Evolutionary conservation across 2,888 invertebrate genomes (phyloP), one percentile per base, ranked within the genome.

Genomic region (Coleophora flavipennella): DNA sequence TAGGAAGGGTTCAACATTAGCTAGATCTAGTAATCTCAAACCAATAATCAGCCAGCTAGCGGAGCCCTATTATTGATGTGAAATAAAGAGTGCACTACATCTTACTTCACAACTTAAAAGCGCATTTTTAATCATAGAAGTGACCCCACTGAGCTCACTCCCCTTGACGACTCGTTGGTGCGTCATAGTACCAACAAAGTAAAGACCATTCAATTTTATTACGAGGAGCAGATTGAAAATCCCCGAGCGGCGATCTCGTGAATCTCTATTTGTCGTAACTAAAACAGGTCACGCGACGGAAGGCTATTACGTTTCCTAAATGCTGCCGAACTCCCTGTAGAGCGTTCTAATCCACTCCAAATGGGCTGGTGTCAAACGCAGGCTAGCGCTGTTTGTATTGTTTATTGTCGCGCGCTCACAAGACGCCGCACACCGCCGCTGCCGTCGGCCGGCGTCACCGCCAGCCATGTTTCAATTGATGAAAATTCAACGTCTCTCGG

Each of bases 191-290:
- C 66, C 70, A 67, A 54, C 70, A 67, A 68, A 70, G 74, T 71
- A 76, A 73, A 75, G 67, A 75, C 68, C 69, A 70, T 80, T 73
- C 69, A 66, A 72, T 77, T 78, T 78, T 79, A 80, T 80, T 79
- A 79, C 65, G 56, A 54, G 53, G 63, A 59, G 68, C 60, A 62
- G 56, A 69, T 73, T 66, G 67, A 60, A 68, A 73, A 73, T 68
- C 70, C 70, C 68, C 59, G 59, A 62, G 59, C 62, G 65, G 76
- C 75, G 69, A 74, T 78, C 68, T 67, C 71, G 80, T 84, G 83
- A 84, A 83, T 83, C 81, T 83, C 78, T 80, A 83, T 84, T 83
- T 83, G 83, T 83, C 77, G 78, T 80, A 77, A 78, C 77, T 81
- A 75, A 81, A 84, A 75, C 83, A 81, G 83, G 83, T 83, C 83